A percentile compares a stretch with the other conserved stretches of the same genome.
phyloP scores from a whole-genome alignment of 2,888 invertebrate genomes.

The Noctua janthina region DNA sequence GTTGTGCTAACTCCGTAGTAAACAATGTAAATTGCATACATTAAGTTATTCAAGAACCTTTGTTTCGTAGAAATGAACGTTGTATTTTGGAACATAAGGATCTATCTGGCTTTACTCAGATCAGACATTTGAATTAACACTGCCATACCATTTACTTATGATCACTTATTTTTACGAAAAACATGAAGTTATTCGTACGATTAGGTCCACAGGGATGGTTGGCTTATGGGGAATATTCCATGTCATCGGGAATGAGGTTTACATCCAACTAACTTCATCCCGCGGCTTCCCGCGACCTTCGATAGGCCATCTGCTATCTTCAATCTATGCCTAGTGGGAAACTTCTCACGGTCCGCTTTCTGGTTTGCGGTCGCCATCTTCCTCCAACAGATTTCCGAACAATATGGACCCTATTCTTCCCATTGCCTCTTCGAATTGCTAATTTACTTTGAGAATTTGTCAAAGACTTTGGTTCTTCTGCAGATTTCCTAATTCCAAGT shows the following conservation, averaged over 20 bases:
- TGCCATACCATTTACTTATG: not conserved
- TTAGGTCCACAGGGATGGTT: not conserved
- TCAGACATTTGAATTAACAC: not conserved
- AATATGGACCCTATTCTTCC: conserved; percentile 3
- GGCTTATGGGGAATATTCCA: not conserved
- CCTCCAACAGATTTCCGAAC: conserved; percentile 18
- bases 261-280: not conserved
- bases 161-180: not conserved
- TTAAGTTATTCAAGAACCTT: conserved; percentile 1
- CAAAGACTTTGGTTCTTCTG: conserved; percentile 15
- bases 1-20: conserved; percentile 16
- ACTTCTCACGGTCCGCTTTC: conserved; percentile 36
- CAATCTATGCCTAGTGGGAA: not conserved
- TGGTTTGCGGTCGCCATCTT: not conserved
- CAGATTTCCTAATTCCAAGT: conserved; percentile 26
- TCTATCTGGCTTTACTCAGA: not conserved
- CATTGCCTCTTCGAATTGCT: conserved; percentile 26
- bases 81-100: not conserved
- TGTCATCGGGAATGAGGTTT: not conserved
- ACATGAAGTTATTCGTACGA: not conserved
- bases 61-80: conserved; percentile 12
- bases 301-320: not conserved
- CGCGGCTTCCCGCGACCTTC: not conserved
- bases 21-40: conserved; percentile 20
- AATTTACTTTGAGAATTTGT: conserved; percentile 33